Percentiles rank a stretch among this genome's conserved stretches.
Evolutionary conservation across 1,140 invertebrate genomes (phyloP).

Genomic region (Aphelinus atriplicis): DNA sequence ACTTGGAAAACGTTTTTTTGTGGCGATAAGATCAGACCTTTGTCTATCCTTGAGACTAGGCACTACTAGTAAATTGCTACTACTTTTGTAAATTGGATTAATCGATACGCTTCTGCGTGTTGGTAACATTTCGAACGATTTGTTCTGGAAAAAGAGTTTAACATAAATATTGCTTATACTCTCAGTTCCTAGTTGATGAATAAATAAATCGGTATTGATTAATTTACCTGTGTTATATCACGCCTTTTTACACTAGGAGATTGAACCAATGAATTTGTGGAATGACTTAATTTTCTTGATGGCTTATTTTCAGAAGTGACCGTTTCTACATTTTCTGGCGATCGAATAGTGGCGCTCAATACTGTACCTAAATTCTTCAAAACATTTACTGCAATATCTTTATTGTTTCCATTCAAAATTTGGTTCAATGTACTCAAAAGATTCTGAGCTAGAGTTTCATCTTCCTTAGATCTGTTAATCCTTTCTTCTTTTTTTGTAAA

Average conservation of each 20-base stretch:
- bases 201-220: conserved; percentile 17
- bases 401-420: conserved; percentile 46
- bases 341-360: conserved; percentile 45
- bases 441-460: conserved; percentile 47
- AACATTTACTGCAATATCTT: conserved; percentile 43
- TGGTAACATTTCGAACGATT: conserved; percentile 25
- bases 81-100: conserved; percentile 30
- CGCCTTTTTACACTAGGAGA: conserved; percentile 42
- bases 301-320: conserved; percentile 14
- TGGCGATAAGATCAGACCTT: conserved; percentile 41
- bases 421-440: conserved; percentile 49
- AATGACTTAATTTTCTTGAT: conserved; percentile 5
- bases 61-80: conserved; percentile 7
- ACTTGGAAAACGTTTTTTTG: conserved; percentile 49
- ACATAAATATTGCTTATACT: neutral
- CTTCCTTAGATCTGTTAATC: conserved; percentile 19
- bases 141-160: conserved; percentile 28
- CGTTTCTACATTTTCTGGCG: conserved; percentile 14
- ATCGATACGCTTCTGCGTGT: conserved; percentile 42
- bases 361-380: conserved; percentile 48
- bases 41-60: conserved; percentile 36
- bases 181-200: neutral
- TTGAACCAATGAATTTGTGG: conserved; percentile 28
- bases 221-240: conserved; percentile 44
- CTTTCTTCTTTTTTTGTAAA: conserved; percentile 7